Percentiles rank a stretch among this genome's conserved stretches.
These are phyloP conservation scores for Lycia hirtaria DNA, from an alignment of 2,888 invertebrate species.

Conservation along the genomic window DNA sequence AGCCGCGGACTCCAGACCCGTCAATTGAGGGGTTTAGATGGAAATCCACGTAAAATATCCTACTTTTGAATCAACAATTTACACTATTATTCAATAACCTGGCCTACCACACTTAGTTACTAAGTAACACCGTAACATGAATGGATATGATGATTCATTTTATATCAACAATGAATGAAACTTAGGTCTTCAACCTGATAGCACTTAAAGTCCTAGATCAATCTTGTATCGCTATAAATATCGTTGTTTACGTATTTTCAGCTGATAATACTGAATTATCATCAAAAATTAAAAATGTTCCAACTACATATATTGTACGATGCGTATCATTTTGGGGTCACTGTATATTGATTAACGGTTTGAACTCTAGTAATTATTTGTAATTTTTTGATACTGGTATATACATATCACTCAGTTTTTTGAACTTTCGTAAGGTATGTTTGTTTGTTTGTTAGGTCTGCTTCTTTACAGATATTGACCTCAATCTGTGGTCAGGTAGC, in stretches of 20 bases:
- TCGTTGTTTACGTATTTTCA: not conserved
- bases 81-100: too few species aligned
- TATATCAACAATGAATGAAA: not conserved
- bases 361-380: not conserved
- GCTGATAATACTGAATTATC: not conserved
- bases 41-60: too few species aligned
- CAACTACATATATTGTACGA: not conserved
- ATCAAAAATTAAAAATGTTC: too few species aligned
- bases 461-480: too few species aligned
- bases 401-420: not conserved
- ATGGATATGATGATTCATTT: not conserved
- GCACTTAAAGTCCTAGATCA: not conserved
- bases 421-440: not conserved
- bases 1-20: too few species aligned
- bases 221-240: not conserved
- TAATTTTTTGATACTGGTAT: not conserved
- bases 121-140: not conserved
- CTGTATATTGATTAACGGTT: not conserved
- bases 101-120: too few species aligned
- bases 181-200: conserved; percentile 1
- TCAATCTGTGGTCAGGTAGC: too few species aligned
- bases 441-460: too few species aligned
- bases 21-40: too few species aligned
- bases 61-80: too few species aligned
- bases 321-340: not conserved